These are phyloP conservation scores for Campopleginae sp. DNA, from an alignment of 2,888 invertebrate species.

Conservation along the genomic window DNA sequence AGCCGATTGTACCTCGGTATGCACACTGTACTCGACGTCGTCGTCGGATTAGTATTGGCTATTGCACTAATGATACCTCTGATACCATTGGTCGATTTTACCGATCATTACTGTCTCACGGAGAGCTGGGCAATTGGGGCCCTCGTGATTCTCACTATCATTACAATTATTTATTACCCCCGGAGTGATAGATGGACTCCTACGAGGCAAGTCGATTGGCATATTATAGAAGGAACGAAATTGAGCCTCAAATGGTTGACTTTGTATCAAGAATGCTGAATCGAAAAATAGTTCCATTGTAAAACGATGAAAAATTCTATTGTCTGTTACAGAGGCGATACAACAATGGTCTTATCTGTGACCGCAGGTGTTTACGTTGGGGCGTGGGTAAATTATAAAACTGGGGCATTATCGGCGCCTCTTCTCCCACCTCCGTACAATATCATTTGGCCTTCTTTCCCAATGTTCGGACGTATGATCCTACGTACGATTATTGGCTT, in stretches of 20 bases:
- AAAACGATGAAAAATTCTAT: constrained; percentile 18
- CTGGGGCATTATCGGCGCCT: constrained; percentile 88
- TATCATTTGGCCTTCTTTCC: constrained; percentile 91
- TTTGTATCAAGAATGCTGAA: background rate
- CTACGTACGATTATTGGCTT: constrained; percentile 91
- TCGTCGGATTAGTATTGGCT: constrained; percentile 91
- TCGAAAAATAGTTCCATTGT: constrained; percentile 11
- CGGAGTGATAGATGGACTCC: constrained; percentile 95
- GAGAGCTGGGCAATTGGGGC: constrained; percentile 88
- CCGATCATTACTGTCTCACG: constrained; percentile 90
- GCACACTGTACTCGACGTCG: constrained; percentile 95
- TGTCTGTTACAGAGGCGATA: constrained; percentile 91
- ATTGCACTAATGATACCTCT: constrained; percentile 89
- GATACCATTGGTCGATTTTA: constrained; percentile 90
- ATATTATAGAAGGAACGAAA: background rate
- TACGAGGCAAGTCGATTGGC: constrained; percentile 87
- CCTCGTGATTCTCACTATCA: constrained; percentile 88
- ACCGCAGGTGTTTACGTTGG: constrained; percentile 92
- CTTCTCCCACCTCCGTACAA: constrained; percentile 90
- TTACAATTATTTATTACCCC: constrained; percentile 92
- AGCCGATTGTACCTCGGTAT: constrained; percentile 96
- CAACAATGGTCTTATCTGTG: constrained; percentile 93
- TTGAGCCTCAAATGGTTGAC: no score
- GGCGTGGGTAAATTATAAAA: constrained; percentile 93
- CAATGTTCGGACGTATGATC: constrained; percentile 89